Evolutionary conservation across 2,888 invertebrate species (phyloP), one percentile per base, ranked within the genome.

Genomic region (Dromius quadrimaculatus): DNA sequence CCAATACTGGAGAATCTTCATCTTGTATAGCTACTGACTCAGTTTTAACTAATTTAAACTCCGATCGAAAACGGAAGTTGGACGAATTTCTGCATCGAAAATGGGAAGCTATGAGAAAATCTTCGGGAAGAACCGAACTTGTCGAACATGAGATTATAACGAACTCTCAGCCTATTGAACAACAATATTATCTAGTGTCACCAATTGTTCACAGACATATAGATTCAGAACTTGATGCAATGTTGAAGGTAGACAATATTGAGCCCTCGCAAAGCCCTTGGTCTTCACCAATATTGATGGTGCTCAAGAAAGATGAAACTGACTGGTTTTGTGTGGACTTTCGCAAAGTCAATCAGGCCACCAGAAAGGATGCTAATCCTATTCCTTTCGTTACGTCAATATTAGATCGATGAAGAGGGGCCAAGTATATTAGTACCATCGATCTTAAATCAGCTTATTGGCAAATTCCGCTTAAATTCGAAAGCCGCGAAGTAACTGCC

Each of bases 251-350:
- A 1, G 77, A 74, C 0, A 74, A 78, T 0, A 76, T 79, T 0
- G 77, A 78, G 41, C 73, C 73, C n/a, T 76, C 75, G 0, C 57
- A 71, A 0, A 77, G 76, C 20, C 71, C 74, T 1, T 78, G 78
- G 78, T 75, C 74, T 5, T 76, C 75, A 28, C 28, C 28, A 8
- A 28, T 28, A 5, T 28, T 28, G 8, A 28, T 28, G 28, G 8
- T 28, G 3, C 2, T 76, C 2, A 78, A 78, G 54, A 71, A 74
- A 1, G 62, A 75, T 1, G 75, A 74, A 0, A 74, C 73, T 17
- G 73, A 73, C 17, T 70, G 78, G 0, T 73, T 78, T 1, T 77
- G 77, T 34, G 64, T 79, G 0, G 79, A 78, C 32, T 76, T 74
- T 11, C 36, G 79, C 1, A 75, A 76, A 54, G 63, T 80, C 0